These are phyloP conservation scores for Drosophila repleta DNA, from an alignment of 1,140 invertebrate genomes.

Conservation along the genomic window DNA sequence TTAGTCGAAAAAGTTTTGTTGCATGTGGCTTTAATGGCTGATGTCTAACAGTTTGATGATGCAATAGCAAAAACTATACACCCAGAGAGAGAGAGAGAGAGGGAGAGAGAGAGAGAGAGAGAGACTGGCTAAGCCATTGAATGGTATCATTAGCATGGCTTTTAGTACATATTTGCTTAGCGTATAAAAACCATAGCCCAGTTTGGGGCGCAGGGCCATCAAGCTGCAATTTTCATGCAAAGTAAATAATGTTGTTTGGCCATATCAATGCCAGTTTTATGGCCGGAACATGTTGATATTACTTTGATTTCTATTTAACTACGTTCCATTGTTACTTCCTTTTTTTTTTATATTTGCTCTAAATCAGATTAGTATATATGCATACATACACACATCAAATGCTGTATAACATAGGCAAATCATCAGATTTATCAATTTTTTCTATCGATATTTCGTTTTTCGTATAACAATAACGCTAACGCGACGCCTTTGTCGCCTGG, in stretches of 20 bases:
- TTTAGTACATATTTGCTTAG: slow-evolving; percentile 13
- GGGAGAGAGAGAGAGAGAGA: too few species aligned
- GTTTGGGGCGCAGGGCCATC: neutral
- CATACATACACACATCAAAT: too few species aligned
- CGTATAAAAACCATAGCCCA: neutral
- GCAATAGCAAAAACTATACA: slow-evolving; percentile 31
- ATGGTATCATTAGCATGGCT: slow-evolving; percentile 40
- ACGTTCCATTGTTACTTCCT: too few species aligned
- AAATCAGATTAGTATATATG: too few species aligned
- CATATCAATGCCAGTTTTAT: too few species aligned
- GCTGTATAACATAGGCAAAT: too few species aligned
- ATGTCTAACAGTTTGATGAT: slow-evolving; percentile 42
- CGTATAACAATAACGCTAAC: slow-evolving; percentile 2
- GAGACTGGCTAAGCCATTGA: slow-evolving; percentile 20
- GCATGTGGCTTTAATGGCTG: slow-evolving; percentile 33
- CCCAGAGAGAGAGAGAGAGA: too few species aligned
- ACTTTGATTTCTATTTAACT: too few species aligned
- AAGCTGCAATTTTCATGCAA: slow-evolving; percentile 4
- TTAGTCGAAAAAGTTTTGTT: slow-evolving; percentile 44
- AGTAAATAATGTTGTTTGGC: neutral
- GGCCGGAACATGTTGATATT: too few species aligned
- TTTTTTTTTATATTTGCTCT: too few species aligned
- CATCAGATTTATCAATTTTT: too few species aligned
- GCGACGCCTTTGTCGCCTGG: slow-evolving; percentile 35
- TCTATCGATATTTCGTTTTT: too few species aligned